Evolutionary conservation across 2,888 invertebrate species (phyloP).

Genomic region (Callimorpha dominula): DNA sequence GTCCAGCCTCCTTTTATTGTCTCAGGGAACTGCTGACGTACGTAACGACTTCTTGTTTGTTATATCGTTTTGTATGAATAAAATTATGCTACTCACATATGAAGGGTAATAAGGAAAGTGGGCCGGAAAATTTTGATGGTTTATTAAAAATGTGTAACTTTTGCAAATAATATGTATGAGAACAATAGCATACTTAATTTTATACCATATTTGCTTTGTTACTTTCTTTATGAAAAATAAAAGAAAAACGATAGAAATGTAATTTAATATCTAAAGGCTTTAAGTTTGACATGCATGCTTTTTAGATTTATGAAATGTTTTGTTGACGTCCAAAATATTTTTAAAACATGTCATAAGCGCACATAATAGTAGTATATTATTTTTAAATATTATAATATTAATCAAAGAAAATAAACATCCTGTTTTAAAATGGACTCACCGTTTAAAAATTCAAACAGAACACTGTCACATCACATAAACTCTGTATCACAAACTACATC

Average conservation of each 20-base stretch:
- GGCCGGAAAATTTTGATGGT: constrained; percentile 48
- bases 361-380: background rate
- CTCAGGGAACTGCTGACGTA: constrained; percentile 78
- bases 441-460: constrained; percentile 22
- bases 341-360: background rate
- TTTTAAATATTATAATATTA: background rate
- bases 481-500: constrained; percentile 26
- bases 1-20: constrained; percentile 84
- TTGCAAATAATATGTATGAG: constrained; percentile 16
- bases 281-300: background rate
- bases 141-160: constrained; percentile 45
- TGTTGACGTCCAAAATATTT: background rate
- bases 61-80: constrained; percentile 72
- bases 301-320: background rate
- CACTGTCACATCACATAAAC: constrained; percentile 22
- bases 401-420: background rate
- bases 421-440: constrained; percentile 1
- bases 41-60: constrained; percentile 72
- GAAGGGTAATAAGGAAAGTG: constrained; percentile 67
- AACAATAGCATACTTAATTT: background rate
- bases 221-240: background rate
- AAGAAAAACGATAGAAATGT: no score
- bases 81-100: constrained; percentile 66
- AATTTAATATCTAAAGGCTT: background rate
- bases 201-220: background rate